A percentile compares a stretch with the other conserved stretches of the same genome.
Conservation (phyloP, 2,888 invertebrate genomes). For the Brachynemurus nebulosus region DNA sequence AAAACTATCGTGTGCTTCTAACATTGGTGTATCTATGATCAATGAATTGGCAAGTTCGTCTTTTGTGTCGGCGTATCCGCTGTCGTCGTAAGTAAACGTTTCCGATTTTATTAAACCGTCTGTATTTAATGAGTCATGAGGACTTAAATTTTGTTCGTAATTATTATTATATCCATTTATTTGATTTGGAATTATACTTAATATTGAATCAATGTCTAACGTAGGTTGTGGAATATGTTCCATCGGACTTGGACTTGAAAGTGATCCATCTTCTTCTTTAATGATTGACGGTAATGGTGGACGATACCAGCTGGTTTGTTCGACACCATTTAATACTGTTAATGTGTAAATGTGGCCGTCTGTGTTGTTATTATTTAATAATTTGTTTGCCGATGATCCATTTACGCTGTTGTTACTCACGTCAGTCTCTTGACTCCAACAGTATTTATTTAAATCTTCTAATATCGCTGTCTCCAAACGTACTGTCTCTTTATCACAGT, state of each 20-base stretch:
- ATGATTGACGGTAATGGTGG: constrained; percentile 44
- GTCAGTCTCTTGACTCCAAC: constrained; percentile 57
- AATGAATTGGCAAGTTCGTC: constrained; percentile 34
- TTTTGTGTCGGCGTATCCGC: constrained; percentile 55
- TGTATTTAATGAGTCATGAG: constrained; percentile 31
- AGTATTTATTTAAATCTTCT: constrained; percentile 75
- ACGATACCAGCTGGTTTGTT: constrained; percentile 35
- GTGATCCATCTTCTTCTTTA: constrained; percentile 48
- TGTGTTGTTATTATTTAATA: constrained; percentile 39
- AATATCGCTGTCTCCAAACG: constrained; percentile 59
- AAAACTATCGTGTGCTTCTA: constrained; percentile 39
- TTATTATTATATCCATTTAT: constrained; percentile 40
- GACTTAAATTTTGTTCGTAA: constrained; percentile 40
- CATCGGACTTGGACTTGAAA: constrained; percentile 43
- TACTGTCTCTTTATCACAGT: constrained; percentile 57
- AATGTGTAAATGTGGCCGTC: constrained; percentile 75
- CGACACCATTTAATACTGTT: constrained; percentile 70
- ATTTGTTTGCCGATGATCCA: constrained; percentile 23
- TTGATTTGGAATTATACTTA: constrained; percentile 50
- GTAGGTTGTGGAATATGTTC: constrained; percentile 42
- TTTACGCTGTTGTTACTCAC: constrained; percentile 36
- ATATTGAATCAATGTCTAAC: constrained; percentile 65
- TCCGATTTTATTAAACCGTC: constrained; percentile 55
- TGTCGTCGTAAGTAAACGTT: constrained; percentile 62
- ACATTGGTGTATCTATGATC: constrained; percentile 38